phyloP scores from a whole-genome alignment of 2,888 invertebrate genomes.

The Metacarcinus magister region DNA sequence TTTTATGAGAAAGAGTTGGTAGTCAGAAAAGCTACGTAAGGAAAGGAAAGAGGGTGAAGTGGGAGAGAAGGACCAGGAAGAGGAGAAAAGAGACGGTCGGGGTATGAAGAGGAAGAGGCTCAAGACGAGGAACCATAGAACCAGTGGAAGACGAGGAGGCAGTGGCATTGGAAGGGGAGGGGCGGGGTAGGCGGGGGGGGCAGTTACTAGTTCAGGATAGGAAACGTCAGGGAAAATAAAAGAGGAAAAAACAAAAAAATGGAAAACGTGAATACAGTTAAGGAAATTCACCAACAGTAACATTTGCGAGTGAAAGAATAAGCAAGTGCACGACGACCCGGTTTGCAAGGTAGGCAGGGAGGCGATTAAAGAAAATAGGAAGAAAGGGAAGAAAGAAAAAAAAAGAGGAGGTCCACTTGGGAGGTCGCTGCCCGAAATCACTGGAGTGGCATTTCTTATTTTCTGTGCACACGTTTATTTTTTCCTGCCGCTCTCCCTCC shows the following conservation, averaged over 20 bases:
- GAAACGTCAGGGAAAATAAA: background rate
- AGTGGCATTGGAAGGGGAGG: background rate
- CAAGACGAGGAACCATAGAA: background rate
- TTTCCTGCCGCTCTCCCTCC: background rate
- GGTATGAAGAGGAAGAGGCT: background rate
- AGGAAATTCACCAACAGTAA: too few relatives aligned
- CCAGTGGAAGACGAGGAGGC: background rate
- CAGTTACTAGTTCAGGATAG: background rate
- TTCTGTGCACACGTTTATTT: background rate
- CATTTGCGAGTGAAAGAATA: background rate
- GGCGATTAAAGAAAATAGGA: background rate
- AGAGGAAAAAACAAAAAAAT: background rate
- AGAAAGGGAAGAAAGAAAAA: background rate
- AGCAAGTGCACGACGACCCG: background rate
- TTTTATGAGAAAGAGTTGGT: too few relatives aligned
- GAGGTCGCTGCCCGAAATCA: background rate
- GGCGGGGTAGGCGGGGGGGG: background rate
- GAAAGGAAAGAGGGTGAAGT: background rate
- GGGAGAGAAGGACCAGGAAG: background rate
- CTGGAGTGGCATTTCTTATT: background rate
- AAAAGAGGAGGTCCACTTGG: background rate
- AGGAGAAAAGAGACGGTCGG: background rate
- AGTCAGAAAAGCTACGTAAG: background rate
- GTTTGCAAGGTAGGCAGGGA: background rate
- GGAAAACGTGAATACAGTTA: too few relatives aligned